Evolutionary conservation across 2,888 invertebrate genomes (phyloP).

Genomic region (Phortica magna): DNA sequence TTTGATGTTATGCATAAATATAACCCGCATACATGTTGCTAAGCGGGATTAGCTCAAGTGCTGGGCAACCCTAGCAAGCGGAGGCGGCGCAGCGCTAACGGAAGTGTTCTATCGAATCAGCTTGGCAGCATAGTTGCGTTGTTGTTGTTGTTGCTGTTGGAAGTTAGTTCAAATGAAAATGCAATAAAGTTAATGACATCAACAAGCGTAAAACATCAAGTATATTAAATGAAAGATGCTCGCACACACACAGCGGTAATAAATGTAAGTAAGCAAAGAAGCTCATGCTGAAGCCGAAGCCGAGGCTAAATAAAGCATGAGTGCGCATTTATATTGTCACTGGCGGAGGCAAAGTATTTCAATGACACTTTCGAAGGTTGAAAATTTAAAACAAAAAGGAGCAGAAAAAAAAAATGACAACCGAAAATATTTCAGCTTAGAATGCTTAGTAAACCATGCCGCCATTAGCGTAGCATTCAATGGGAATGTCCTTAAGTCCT

Average conservation of each 20-base stretch:
- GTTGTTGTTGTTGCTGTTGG: neutral
- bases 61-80: conserved; percentile 34
- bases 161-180: conserved; percentile 52
- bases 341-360: too few species aligned
- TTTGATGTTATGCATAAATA: conserved; percentile 67
- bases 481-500: neutral
- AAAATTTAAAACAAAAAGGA: conserved; percentile 9
- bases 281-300: too few species aligned
- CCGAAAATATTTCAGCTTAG: neutral
- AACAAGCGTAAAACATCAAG: conserved; percentile 43
- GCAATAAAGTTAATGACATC: conserved; percentile 70
- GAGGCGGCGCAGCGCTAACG: conserved; percentile 21
- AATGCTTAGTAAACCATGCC: conserved; percentile 23
- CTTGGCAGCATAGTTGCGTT: neutral
- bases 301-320: too few species aligned
- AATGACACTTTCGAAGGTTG: too few species aligned
- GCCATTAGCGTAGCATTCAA: neutral
- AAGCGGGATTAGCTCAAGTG: conserved; percentile 28
- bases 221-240: conserved; percentile 25
- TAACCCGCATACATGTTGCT: conserved; percentile 32
- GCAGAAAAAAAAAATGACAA: neutral
- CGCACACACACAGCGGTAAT: conserved; percentile 23
- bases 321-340: too few species aligned
- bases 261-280: too few species aligned
- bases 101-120: conserved; percentile 37